These are phyloP conservation scores for Agrypnia vestita DNA, from an alignment of 1,140 invertebrate genomes.

Conservation along the genomic window DNA sequence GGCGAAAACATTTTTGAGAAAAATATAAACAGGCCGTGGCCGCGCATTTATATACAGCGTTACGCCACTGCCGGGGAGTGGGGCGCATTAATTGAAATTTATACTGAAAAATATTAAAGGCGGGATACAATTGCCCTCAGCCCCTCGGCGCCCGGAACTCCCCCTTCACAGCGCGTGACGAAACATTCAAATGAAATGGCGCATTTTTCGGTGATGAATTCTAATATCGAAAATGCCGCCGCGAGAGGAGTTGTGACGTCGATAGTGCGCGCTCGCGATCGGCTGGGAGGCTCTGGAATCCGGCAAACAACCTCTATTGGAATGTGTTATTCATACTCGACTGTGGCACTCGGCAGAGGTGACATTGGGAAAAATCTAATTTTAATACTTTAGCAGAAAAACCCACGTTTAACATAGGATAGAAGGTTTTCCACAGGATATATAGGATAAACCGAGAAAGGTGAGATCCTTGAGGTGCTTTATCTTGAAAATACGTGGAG, in stretches of 20 bases:
- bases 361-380: not conserved
- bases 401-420: conserved; percentile 1
- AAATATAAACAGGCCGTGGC: conserved; percentile 13
- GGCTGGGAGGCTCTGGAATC: not conserved
- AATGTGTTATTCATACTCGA: conserved; percentile 19
- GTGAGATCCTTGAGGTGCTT: too few species aligned
- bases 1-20: conserved; percentile 9
- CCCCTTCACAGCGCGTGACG: conserved; percentile 42
- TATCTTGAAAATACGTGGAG: not conserved
- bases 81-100: conserved; percentile 62
- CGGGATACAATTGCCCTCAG: conserved; percentile 38
- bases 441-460: not conserved
- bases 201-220: conserved; percentile 46
- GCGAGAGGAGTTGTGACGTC: not conserved
- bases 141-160: not conserved
- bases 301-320: not conserved
- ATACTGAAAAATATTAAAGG: conserved; percentile 61
- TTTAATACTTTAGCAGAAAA: too few species aligned
- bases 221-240: conserved; percentile 36
- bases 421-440: not conserved
- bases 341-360: not conserved
- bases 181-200: conserved; percentile 50
- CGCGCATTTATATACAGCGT: conserved; percentile 38
- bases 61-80: conserved; percentile 33
- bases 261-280: conserved; percentile 16